Evolutionary conservation across 2,113 vertebrate species (phyloP).

Genomic region (Stigmatopora argus): DNA sequence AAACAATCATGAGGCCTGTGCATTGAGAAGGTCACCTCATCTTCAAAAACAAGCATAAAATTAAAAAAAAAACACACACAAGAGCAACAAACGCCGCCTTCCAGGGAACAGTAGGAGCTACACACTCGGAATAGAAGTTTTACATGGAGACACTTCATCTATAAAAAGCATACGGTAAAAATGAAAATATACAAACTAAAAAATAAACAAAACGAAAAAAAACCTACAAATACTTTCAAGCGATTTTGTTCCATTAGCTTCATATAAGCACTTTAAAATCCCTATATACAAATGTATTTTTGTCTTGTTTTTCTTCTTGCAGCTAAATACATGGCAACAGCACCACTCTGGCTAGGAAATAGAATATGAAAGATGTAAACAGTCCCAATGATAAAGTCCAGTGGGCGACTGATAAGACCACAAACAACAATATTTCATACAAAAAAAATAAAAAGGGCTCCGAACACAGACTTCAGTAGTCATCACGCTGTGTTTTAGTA

Average conservation of each 20-base stretch:
- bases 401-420: conserved; percentile 68
- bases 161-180: conserved; percentile 67
- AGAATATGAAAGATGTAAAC: conserved; percentile 67
- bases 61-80: conserved; percentile 5
- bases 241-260: conserved; percentile 66
- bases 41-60: conserved; percentile 51
- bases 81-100: conserved; percentile 55
- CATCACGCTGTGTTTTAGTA: conserved; percentile 68
- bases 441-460: conserved; percentile 49
- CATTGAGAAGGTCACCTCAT: conserved; percentile 55
- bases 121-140: conserved; percentile 63
- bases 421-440: conserved; percentile 66
- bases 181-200: conserved; percentile 65
- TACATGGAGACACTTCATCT: conserved; percentile 67
- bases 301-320: conserved; percentile 37
- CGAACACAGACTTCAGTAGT: conserved; percentile 70
- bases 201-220: conserved; percentile 27
- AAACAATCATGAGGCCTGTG: conserved; percentile 58
- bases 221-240: conserved; percentile 64
- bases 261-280: conserved; percentile 68
- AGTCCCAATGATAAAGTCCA: conserved; percentile 68
- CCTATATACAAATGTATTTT: conserved; percentile 68
- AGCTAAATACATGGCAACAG: conserved; percentile 70
- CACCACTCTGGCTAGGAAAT: conserved; percentile 69
- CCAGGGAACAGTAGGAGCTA: conserved; percentile 61